phyloP scores from a whole-genome alignment of 2,113 vertebrate genomes.

The Philantomba maxwellii region DNA sequence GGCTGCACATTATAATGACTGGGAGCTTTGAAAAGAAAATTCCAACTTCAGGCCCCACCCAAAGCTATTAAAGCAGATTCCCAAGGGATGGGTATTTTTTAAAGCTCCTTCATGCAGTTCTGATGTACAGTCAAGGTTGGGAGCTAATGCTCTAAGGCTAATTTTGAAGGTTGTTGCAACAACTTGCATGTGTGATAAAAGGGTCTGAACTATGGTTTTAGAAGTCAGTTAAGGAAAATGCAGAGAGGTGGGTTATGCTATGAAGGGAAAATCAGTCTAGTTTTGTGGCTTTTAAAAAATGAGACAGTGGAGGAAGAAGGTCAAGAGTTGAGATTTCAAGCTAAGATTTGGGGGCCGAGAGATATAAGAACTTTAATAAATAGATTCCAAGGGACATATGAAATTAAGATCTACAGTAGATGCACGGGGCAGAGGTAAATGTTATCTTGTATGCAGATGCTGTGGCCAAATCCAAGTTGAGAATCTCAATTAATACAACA shows the following conservation, averaged over 20 bases:
- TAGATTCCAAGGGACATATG: not conserved
- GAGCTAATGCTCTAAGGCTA: not conserved
- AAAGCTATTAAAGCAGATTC: not conserved
- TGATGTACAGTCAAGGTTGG: not conserved
- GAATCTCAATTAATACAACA: not conserved
- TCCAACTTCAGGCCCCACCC: not conserved
- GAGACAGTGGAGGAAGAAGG: not conserved
- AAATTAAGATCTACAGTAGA: not conserved
- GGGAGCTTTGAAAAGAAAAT: not conserved
- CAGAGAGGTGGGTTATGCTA: not conserved
- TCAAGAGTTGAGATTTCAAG: slow-evolving; percentile 4
- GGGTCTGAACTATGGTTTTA: not conserved
- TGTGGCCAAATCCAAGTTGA: not conserved
- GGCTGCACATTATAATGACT: not conserved
- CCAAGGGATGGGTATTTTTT: not conserved
- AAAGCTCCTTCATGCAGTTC: not conserved
- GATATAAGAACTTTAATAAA: slow-evolving; percentile 15
- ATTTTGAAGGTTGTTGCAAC: not conserved
- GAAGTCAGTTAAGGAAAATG: not conserved
- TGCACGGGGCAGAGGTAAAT: not conserved
- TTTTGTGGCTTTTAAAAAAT: not conserved
- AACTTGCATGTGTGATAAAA: not conserved
- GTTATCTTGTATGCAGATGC: not conserved
- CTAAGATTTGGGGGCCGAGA: not conserved
- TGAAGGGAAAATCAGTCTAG: not conserved